Evolutionary conservation across 2,888 invertebrate species (phyloP).

Genomic region (Danaus chrysippus): DNA sequence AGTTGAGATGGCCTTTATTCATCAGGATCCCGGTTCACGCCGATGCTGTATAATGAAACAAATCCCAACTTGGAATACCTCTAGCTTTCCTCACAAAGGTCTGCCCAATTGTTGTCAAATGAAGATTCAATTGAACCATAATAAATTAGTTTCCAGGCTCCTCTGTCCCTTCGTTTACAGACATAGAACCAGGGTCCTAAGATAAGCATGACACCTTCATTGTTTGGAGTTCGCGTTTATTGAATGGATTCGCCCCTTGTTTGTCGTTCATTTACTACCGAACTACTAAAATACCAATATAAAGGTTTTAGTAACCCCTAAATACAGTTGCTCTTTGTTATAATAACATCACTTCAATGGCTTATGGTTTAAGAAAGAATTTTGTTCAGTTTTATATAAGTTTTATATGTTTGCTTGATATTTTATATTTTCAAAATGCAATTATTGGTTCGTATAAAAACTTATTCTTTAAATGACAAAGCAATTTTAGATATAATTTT

Average conservation of each 20-base stretch:
- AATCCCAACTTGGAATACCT: constrained; percentile 45
- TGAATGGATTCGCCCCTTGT: constrained; percentile 29
- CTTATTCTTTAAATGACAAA: too few relatives aligned
- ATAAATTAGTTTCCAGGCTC: constrained; percentile 45
- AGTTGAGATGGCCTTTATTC: constrained; percentile 35
- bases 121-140: constrained; percentile 74
- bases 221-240: constrained; percentile 46
- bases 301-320: not conserved
- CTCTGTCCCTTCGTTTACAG: constrained; percentile 61
- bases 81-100: constrained; percentile 53
- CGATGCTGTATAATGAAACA: constrained; percentile 46
- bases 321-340: too few relatives aligned
- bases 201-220: constrained; percentile 44
- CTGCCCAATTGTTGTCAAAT: constrained; percentile 71
- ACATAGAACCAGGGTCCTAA: constrained; percentile 33
- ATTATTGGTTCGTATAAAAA: too few relatives aligned
- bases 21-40: constrained; percentile 33
- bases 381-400: too few relatives aligned
- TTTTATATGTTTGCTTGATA: too few relatives aligned
- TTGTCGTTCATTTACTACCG: constrained; percentile 37
- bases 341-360: too few relatives aligned
- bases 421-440: too few relatives aligned
- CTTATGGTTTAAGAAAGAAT: too few relatives aligned
- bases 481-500: too few relatives aligned
- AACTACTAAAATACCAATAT: constrained; percentile 13